Base-by-base conservation (phyloP, 2,888 invertebrate genomes). In the Zelleria hepariella region DNA sequence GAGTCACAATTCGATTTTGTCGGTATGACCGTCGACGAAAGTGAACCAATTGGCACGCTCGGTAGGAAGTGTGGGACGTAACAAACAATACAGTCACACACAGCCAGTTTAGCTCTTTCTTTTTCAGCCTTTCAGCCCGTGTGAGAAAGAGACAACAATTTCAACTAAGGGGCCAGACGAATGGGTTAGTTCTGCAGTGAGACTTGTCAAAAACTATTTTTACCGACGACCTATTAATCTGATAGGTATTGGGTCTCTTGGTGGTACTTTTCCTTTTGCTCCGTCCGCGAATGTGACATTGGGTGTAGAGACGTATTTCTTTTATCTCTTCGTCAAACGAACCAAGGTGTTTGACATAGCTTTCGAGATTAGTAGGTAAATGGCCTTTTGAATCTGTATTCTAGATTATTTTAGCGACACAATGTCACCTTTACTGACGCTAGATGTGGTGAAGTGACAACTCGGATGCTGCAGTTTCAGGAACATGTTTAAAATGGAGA, bases 41-140 rank as follows among this genome's bases (percentile, higher is more conserved):
- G 70, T 77, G 77, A 74, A 75, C 74, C 74, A 78, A 74, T 82
- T 82, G 82, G 81, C 82, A 81, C 75, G 70, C 71, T 67, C 65
- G 68, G 65, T 69, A 77, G 80, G 80, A 81, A 82, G 75, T 77
- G 71, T 69, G 72, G 58, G 57, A 49, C 49, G 49, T 21, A 49
- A 49, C 32, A 42, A 15, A 15, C 10, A 2, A 42, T 42, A 42
- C 32, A 42, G 32, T 15, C 32, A 42, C 15, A 15, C 15, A 42
- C 10, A 42, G 32, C 4, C 10, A 42, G 32, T 42, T 42, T 15
- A 15, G 32, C 15, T 15, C 32, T 15, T 42, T 42, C 32, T 42
- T 3, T 42, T 15, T 3, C 32, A 15, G 32, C 10, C 32, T 15
- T 10, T 1, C 32, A n/a, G 6, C 15, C 2, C 15, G 32, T 10